Evolutionary conservation across 2,888 invertebrate species (phyloP), one percentile per base, ranked within the genome.

Genomic region (Latrodectus elegans): DNA sequence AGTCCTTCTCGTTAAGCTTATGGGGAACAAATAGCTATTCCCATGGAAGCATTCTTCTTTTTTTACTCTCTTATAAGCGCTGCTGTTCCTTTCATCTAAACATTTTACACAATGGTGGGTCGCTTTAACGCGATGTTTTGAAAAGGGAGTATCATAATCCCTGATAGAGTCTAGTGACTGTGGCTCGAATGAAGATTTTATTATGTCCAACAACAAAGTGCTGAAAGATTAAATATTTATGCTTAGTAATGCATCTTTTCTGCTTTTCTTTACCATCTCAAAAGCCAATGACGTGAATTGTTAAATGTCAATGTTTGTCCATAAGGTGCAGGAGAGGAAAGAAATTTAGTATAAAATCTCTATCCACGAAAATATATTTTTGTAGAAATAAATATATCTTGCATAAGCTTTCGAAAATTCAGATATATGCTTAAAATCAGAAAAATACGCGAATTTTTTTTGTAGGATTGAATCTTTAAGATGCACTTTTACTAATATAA

Each of bases 161-260:
- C 11, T 82, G 52, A 53, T 65, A 10, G 17, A n/a, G 22, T 17
- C 11, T 26, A 70, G 17, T 70, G 17, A 55, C 60, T 82, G 75
- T 49, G 60, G 15, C 17, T 67, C 60, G 38, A 17, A 60, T 82
- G 49, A 22, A 60, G 75, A 52, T 67, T 51, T 67, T 60, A 51
- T 70, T 75, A 60, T 82, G 60, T 75, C 68, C 51, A 60, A 11
- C 67, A 53, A 53, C 68, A 70, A 49, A 60, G 68, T 82, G 49
- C 15, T 38, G 70, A 70, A 68, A 75, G 67, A 75, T 82, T 82
- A 82, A 75, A 82, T 82, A 82, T 75, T 75, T 82, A 82, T 82
- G 26, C 53, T 75, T 22, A 38, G 51, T 82, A 82, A 82, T 82
- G 68, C 53, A n/a, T 51, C 70, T 55, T 22, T 74, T 70, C 67